Conservation (phyloP, 2,113 vertebrate genomes). For the Nibea coibor region DNA sequence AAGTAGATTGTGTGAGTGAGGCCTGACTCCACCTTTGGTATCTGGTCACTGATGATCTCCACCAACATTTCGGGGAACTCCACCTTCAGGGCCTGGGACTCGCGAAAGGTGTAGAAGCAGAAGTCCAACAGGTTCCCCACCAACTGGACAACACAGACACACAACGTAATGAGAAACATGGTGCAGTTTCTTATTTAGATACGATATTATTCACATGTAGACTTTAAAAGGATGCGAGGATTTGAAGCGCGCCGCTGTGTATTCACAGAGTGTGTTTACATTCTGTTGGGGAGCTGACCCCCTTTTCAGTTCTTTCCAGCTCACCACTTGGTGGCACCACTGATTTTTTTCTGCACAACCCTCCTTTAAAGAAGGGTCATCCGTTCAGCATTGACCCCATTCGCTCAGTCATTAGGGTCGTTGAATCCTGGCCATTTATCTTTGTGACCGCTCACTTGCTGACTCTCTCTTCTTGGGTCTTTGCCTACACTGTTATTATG, state of each 20-base stretch:
- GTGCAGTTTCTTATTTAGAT: background rate
- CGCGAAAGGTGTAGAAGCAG: conserved; percentile 99
- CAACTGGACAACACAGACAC: conserved; percentile 87
- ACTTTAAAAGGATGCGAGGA: background rate
- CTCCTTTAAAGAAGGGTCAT: conserved; percentile 38
- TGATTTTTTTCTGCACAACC: conserved; percentile 40
- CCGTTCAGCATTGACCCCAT: conserved; percentile 46
- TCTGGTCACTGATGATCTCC: conserved; percentile 99
- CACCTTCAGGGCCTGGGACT: conserved; percentile 98
- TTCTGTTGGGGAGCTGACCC: background rate
- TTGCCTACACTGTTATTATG: conserved; percentile 19
- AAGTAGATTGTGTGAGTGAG: conserved; percentile 98
- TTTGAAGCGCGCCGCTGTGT: background rate
- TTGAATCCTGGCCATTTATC: conserved; percentile 46
- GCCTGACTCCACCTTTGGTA: conserved; percentile 99
- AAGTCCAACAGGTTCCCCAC: conserved; percentile 96
- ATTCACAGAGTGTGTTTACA: background rate
- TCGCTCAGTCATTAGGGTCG: conserved; percentile 46
- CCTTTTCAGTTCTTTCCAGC: conserved; percentile 1
- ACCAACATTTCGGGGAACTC: conserved; percentile 99
- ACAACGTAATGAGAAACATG: conserved; percentile 19
- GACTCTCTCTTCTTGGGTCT: conserved; percentile 28
- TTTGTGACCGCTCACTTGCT: conserved; percentile 28
- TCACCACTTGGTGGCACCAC: conserved; percentile 72
- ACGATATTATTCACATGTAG: background rate